A percentile compares a stretch with the other conserved stretches of the same genome.
phyloP scores from a whole-genome alignment of 2,797 vertebrate genomes.

The Cyclura pinguis region DNA sequence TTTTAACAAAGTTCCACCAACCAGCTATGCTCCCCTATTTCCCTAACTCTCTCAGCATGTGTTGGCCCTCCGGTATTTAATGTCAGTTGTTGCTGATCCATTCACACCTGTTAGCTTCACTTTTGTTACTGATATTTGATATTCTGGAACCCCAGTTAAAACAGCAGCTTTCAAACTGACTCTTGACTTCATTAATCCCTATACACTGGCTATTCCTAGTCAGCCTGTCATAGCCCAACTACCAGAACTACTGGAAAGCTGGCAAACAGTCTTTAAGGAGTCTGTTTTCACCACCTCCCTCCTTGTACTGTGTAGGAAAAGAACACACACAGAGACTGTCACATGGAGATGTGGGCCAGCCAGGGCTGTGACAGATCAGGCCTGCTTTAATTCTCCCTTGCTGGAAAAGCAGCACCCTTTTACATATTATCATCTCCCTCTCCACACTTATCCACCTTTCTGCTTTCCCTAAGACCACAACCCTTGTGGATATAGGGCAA shows the following conservation, averaged over 20 bases:
- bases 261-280: background rate
- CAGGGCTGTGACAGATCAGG: no score
- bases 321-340: background rate
- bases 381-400: no score
- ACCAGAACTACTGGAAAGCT: background rate
- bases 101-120: background rate
- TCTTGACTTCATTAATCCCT: background rate
- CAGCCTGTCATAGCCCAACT: no score
- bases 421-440: no score
- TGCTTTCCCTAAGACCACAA: no score
- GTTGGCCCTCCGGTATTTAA: background rate
- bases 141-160: background rate
- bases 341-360: no score
- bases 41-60: background rate
- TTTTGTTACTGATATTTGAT: background rate
- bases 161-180: background rate
- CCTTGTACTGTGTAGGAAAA: background rate
- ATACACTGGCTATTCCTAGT: background rate
- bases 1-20: no score
- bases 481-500: no score
- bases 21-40: background rate
- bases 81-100: background rate
- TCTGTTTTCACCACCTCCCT: background rate
- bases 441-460: no score
- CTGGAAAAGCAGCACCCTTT: no score